Evolutionary conservation across 2,888 invertebrate genomes (phyloP).

Genomic region (Sthenelais limicola): DNA sequence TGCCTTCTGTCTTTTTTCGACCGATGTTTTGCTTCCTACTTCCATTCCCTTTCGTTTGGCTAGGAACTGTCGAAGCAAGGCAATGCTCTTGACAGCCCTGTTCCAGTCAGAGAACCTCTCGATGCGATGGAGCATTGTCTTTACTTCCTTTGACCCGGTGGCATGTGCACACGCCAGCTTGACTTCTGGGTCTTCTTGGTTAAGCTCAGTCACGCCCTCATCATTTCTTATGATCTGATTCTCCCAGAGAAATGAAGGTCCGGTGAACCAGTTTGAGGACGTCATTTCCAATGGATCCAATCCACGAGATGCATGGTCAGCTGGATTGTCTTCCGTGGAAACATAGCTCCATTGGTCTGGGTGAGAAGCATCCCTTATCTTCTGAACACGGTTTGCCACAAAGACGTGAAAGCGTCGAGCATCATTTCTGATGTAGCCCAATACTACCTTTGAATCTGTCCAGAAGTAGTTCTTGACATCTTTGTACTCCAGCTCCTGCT

Average conservation of each 20-base stretch:
- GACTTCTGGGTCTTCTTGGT: constrained; percentile 36
- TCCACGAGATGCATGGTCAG: constrained; percentile 58
- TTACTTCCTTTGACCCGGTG: background rate
- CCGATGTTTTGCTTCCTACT: background rate
- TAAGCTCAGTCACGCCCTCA: background rate
- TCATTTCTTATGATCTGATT: background rate
- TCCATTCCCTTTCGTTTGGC: background rate
- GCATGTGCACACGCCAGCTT: background rate
- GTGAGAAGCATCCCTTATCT: constrained; percentile 50
- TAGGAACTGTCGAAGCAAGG: background rate
- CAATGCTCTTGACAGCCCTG: constrained; percentile 1
- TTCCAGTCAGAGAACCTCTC: constrained; percentile 40
- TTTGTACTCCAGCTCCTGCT: constrained; percentile 34
- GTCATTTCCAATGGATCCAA: constrained; percentile 42
- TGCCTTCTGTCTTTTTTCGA: constrained; percentile 25
- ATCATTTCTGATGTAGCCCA: constrained; percentile 47
- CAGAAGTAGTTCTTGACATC: constrained; percentile 43
- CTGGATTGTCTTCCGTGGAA: constrained; percentile 58
- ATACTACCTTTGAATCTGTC: constrained; percentile 45
- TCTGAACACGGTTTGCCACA: constrained; percentile 55
- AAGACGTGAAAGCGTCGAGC: constrained; percentile 55
- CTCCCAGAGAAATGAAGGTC: constrained; percentile 46
- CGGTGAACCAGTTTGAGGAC: constrained; percentile 39
- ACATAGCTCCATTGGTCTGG: constrained; percentile 56
- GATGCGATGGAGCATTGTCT: constrained; percentile 5